Evolutionary conservation across 2,113 vertebrate species (phyloP).

Genomic region (Anser brachyrhynchus): DNA sequence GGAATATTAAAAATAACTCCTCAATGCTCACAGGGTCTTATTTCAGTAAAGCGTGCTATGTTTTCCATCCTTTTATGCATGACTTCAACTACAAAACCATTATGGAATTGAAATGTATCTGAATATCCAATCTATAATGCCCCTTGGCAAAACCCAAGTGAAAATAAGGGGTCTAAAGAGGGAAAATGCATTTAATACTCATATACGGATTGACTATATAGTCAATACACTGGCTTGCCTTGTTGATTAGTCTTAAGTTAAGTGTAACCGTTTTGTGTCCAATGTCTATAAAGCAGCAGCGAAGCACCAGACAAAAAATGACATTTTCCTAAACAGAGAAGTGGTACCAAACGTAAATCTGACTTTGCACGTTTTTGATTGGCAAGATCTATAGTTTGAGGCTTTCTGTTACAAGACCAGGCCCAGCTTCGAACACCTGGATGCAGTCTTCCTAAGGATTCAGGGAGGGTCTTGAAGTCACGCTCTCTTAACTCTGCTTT

Average conservation of each 20-base stretch:
- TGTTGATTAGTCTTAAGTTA: background rate
- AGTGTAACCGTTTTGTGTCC: background rate
- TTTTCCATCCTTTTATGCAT: slow-evolving; percentile 28
- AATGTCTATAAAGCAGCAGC: background rate
- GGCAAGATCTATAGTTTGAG: background rate
- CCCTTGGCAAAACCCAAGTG: background rate
- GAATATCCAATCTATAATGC: background rate
- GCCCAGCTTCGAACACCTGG: background rate
- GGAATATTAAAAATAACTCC: slow-evolving; percentile 44
- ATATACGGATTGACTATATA: background rate
- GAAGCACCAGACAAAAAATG: background rate
- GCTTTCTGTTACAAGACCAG: background rate
- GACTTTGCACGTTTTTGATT: background rate
- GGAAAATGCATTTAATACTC: background rate
- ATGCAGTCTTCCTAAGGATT: background rate
- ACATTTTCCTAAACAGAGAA: background rate
- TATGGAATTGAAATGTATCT: background rate
- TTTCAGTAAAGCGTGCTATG: background rate
- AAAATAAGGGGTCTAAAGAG: slow-evolving; percentile 3
- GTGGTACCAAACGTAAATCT: background rate
- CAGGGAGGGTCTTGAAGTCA: background rate
- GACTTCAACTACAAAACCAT: slow-evolving; percentile 20
- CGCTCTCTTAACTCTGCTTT: background rate
- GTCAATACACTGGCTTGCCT: background rate
- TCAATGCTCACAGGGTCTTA: background rate